Percentiles rank a stretch among this genome's conserved stretches.
These are phyloP conservation scores for Cercopithecus mona DNA, from an alignment of 2,113 vertebrate species.

Conservation along the genomic window DNA sequence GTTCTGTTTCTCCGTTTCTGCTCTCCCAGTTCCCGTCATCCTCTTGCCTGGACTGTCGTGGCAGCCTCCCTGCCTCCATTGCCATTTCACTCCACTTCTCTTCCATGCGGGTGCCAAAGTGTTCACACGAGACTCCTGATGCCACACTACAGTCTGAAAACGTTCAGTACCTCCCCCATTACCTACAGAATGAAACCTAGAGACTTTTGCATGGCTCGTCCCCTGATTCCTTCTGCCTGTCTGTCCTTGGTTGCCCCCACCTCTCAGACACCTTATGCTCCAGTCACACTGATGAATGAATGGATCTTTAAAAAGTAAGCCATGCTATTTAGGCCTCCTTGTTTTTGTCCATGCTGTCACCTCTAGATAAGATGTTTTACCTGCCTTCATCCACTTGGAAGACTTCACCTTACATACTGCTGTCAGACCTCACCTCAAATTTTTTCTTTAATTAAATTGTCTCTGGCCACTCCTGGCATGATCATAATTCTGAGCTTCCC, in stretches of 20 bases:
- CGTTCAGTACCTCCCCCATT: neutral
- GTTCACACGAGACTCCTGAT: neutral
- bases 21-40: neutral
- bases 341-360: neutral
- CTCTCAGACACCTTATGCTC: neutral
- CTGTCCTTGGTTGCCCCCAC: neutral
- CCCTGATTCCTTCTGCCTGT: neutral
- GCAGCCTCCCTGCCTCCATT: no score
- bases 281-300: neutral
- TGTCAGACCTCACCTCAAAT: neutral
- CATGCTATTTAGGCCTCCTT: neutral
- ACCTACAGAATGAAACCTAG: neutral
- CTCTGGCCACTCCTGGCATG: neutral
- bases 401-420: neutral
- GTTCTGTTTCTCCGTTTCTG: neutral
- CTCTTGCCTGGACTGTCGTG: neutral
- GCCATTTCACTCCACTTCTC: neutral
- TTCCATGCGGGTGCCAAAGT: rapidly evolving
- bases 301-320: neutral
- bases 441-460: neutral
- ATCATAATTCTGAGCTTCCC: neutral
- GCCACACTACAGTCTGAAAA: neutral
- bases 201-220: neutral
- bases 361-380: neutral
- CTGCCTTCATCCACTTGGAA: neutral